phyloP scores from a whole-genome alignment of 2,888 invertebrate species.

The Oxytorus armatus region DNA sequence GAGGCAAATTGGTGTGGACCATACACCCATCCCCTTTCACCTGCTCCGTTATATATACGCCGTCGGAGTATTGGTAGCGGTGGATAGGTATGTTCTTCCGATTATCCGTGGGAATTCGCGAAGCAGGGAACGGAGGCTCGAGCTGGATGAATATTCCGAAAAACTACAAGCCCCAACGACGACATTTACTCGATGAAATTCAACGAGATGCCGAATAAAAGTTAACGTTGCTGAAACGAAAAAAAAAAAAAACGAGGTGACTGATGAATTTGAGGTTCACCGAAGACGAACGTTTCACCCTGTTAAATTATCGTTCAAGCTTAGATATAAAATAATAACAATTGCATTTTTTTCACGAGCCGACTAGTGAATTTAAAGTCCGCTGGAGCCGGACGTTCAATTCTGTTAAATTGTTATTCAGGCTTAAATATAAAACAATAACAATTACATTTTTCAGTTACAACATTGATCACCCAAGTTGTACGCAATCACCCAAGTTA shows the following conservation, averaged over 20 bases:
- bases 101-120: constrained; percentile 59
- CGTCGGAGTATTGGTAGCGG: constrained; percentile 11
- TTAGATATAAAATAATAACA: too few relatives aligned
- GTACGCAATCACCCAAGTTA: too few relatives aligned
- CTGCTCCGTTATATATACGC: constrained; percentile 18
- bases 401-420: too few relatives aligned
- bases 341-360: too few relatives aligned
- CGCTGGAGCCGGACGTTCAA: too few relatives aligned
- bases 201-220: not conserved
- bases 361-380: too few relatives aligned
- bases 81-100: constrained; percentile 55
- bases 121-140: constrained; percentile 22
- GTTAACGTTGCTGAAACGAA: not conserved
- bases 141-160: constrained; percentile 30
- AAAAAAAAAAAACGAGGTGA: not conserved
- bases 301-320: not conserved
- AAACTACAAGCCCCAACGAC: not conserved
- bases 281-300: not conserved
- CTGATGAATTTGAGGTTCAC: not conserved
- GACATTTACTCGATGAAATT: not conserved
- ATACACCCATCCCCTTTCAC: constrained; percentile 73
- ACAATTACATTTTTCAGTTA: too few relatives aligned
- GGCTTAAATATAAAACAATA: too few relatives aligned
- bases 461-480: too few relatives aligned
- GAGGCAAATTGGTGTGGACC: constrained; percentile 28